Percentiles rank a stretch among this genome's conserved stretches.
Conservation (phyloP, 2,113 vertebrate species). For the Telmatochromis bifrenatus region DNA sequence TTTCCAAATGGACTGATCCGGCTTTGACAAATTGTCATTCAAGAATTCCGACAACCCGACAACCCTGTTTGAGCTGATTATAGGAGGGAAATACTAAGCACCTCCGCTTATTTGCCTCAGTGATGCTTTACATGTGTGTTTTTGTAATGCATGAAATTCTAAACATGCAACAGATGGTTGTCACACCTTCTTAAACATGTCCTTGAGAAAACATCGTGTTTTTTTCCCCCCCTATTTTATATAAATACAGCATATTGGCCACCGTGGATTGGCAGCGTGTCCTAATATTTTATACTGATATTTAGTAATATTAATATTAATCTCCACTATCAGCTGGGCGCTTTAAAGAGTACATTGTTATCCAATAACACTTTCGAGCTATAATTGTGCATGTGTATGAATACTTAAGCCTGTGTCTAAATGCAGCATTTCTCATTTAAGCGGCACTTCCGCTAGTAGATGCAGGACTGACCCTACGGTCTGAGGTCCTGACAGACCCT, state of each 20-base stretch:
- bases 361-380: background rate
- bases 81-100: background rate
- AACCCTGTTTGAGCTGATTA: background rate
- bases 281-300: background rate
- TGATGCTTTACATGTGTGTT: background rate
- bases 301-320: background rate
- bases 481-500: background rate
- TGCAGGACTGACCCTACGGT: background rate
- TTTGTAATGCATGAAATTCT: background rate
- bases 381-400: background rate
- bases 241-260: background rate
- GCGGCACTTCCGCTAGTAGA: background rate
- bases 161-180: constrained; percentile 72
- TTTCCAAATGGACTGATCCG: constrained; percentile 72
- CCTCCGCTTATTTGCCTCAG: background rate
- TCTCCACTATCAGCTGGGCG: background rate
- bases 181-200: background rate
- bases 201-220: background rate
- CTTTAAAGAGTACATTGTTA: background rate
- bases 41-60: constrained; percentile 41
- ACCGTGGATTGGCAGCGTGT: background rate
- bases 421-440: background rate
- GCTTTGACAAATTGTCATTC: constrained; percentile 70
- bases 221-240: rapidly evolving
- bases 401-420: background rate